phyloP scores from a whole-genome alignment of 2,797 vertebrate genomes.

The Prunella strophiata region DNA sequence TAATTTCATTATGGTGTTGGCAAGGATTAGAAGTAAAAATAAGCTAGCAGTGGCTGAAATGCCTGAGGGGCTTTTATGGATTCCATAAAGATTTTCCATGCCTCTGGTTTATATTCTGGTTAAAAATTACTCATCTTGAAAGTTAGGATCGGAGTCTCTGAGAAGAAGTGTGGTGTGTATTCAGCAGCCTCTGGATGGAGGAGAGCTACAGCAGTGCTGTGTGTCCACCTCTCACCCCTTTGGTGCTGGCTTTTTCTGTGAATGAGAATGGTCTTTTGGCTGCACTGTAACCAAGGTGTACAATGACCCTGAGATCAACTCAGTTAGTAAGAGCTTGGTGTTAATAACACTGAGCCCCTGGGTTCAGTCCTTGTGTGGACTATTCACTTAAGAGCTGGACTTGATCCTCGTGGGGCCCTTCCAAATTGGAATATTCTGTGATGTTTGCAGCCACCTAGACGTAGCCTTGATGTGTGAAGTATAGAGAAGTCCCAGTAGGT shows the following conservation, averaged over 20 bases:
- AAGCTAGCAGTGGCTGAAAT: background rate
- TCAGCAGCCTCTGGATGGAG: background rate
- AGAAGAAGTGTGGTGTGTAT: background rate
- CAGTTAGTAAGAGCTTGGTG: background rate
- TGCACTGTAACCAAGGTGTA: background rate
- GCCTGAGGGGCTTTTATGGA: rapidly evolving
- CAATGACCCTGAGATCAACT: background rate
- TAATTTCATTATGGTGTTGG: background rate
- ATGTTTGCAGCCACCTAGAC: background rate
- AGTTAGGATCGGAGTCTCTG: background rate
- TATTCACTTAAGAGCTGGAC: no score
- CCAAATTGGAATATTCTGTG: background rate
- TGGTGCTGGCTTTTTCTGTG: rapidly evolving
- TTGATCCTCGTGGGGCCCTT: no score
- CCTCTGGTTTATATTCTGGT: background rate
- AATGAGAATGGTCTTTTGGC: background rate
- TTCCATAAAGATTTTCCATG: background rate
- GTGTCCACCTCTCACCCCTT: rapidly evolving
- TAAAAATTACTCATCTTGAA: background rate
- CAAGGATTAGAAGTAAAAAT: background rate
- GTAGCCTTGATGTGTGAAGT: background rate
- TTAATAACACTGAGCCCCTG: rapidly evolving
- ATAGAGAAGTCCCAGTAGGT: background rate
- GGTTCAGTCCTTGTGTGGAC: rapidly evolving
- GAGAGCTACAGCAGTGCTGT: background rate